These are phyloP conservation scores for Cyanoramphus novaezelandiae DNA, from an alignment of 2,113 vertebrate species.

Conservation along the genomic window DNA sequence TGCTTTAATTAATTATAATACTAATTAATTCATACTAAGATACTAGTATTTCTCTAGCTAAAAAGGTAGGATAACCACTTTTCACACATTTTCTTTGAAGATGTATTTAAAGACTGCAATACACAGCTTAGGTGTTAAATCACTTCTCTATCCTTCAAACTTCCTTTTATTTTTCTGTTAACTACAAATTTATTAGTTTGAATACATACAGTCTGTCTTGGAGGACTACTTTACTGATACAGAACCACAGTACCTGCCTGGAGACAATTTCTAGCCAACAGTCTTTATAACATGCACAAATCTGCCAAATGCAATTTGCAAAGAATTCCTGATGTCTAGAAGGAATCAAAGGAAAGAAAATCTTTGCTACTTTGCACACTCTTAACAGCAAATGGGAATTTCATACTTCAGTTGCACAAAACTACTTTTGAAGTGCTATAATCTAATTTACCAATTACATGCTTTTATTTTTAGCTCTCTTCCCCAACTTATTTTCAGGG, in stretches of 20 bases:
- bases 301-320: conserved; percentile 76
- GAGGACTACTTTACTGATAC: conserved; percentile 97
- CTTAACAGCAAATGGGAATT: conserved; percentile 59
- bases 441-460: conserved; percentile 74
- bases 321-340: conserved; percentile 61
- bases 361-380: conserved; percentile 74
- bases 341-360: conserved; percentile 74
- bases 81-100: neutral
- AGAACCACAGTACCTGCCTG: conserved; percentile 95
- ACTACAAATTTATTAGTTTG: conserved; percentile 53
- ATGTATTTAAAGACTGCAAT: neutral
- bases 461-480: conserved; percentile 46
- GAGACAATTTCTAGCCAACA: conserved; percentile 88
- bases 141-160: neutral
- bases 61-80: neutral
- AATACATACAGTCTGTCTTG: conserved; percentile 94
- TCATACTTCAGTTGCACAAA: conserved; percentile 78
- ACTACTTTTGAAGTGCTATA: conserved; percentile 80
- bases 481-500: conserved; percentile 62
- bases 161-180: neutral
- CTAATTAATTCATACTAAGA: too few species aligned
- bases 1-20: neutral
- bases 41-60: neutral
- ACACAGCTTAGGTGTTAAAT: neutral
- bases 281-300: conserved; percentile 69